Evolutionary conservation across 1,140 invertebrate species (phyloP).

Genomic region (Bombus turneri): DNA sequence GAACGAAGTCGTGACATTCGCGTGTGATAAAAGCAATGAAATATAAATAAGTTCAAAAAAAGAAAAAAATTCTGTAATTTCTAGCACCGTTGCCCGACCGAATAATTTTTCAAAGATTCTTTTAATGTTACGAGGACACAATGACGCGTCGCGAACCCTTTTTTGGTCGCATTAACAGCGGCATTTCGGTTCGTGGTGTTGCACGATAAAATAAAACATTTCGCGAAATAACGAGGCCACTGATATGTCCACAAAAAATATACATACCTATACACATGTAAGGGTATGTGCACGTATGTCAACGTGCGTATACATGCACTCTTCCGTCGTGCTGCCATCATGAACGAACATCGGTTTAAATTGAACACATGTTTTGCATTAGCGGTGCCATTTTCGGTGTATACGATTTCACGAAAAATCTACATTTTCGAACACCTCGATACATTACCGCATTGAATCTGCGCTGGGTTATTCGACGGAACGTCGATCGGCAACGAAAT

Average conservation of each 20-base stretch:
- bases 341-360: slow-evolving; percentile 28
- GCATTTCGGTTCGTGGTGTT: background rate
- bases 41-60: background rate
- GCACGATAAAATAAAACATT: slow-evolving; percentile 41
- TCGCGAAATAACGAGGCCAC: slow-evolving; percentile 5
- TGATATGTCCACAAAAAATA: slow-evolving; percentile 20
- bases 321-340: background rate
- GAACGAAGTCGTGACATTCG: background rate
- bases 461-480: slow-evolving; percentile 3
- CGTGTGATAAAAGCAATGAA: background rate
- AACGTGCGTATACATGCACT: no score
- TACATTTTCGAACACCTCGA: slow-evolving; percentile 15
- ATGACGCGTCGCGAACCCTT: background rate
- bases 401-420: slow-evolving; percentile 26
- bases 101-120: slow-evolving; percentile 11
- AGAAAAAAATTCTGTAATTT: background rate
- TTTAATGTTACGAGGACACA: slow-evolving; percentile 2
- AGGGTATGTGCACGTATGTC: no score
- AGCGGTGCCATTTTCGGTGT: slow-evolving; percentile 35
- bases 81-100: background rate
- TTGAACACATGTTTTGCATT: slow-evolving; percentile 52
- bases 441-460: slow-evolving; percentile 19
- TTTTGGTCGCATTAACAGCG: slow-evolving; percentile 12
- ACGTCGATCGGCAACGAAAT: background rate
- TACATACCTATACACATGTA: background rate